Percentiles rank a stretch among this genome's conserved stretches.
Evolutionary conservation across 2,797 vertebrate species (phyloP).

Genomic region (Capromys pilorides): DNA sequence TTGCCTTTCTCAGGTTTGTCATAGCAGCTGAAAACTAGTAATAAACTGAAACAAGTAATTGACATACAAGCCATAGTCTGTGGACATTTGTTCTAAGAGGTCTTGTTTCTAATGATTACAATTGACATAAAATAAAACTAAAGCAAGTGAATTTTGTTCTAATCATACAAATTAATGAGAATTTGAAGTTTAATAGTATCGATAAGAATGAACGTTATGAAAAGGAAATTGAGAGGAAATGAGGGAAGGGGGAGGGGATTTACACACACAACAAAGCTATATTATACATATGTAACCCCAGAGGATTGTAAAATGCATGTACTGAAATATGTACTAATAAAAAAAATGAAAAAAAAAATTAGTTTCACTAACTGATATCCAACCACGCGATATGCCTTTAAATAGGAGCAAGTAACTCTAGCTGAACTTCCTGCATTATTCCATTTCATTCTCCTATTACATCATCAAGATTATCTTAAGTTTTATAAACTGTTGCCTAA

Average conservation of each 20-base stretch:
- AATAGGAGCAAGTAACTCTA: not conserved
- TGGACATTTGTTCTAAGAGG: not conserved
- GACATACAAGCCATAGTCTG: not conserved
- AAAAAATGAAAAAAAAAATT: not conserved
- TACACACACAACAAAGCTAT: not conserved
- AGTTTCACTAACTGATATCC: not conserved
- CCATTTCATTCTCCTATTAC: not conserved
- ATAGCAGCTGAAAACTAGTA: not conserved
- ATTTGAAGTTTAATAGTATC: not conserved
- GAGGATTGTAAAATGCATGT: not conserved
- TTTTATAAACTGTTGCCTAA: not conserved
- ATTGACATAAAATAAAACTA: not conserved
- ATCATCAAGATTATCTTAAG: not conserved
- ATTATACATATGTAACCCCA: not conserved
- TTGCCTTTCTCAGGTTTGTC: not conserved
- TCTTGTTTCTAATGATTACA: not conserved
- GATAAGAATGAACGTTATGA: not conserved
- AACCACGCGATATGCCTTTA: not conserved
- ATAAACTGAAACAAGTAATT: not conserved
- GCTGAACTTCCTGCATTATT: not conserved
- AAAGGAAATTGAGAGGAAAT: not conserved
- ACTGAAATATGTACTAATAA: not conserved
- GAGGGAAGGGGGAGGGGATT: not conserved
- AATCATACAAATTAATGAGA: not conserved
- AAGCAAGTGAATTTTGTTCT: not conserved